Evolutionary conservation across 2,888 invertebrate genomes (phyloP).

Genomic region (Hypsopygia costalis): DNA sequence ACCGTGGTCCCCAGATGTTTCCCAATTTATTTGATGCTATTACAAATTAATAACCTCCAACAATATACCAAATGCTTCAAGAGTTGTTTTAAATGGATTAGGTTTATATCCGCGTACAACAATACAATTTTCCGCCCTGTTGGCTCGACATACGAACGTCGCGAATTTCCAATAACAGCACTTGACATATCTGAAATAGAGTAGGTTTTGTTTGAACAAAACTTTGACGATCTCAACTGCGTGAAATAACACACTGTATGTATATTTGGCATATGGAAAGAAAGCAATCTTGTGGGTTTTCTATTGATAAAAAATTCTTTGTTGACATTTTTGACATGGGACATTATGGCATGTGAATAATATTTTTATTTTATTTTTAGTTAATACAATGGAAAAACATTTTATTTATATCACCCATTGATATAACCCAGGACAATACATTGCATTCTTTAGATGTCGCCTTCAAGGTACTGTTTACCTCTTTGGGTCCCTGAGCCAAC

Average conservation of each 20-base stretch:
- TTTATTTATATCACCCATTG: too few species aligned
- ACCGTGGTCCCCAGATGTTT: too few species aligned
- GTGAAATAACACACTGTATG: slow-evolving; percentile 7
- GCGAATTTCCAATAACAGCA: slow-evolving; percentile 17
- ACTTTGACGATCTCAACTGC: slow-evolving; percentile 5
- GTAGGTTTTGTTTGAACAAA: slow-evolving; percentile 9
- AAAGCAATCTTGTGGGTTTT: slow-evolving; percentile 7
- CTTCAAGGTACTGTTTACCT: too few species aligned
- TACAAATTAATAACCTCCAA: neutral
- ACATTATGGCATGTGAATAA: too few species aligned
- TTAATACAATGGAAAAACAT: too few species aligned
- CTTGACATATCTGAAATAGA: slow-evolving; percentile 2
- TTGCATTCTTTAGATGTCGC: too few species aligned
- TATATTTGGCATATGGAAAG: slow-evolving; percentile 5
- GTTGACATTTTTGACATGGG: too few species aligned
- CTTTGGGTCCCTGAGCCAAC: too few species aligned
- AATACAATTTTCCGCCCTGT: slow-evolving; percentile 20
- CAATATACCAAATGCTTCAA: neutral
- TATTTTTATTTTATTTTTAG: too few species aligned
- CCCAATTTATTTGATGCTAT: neutral
- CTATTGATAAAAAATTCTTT: slow-evolving; percentile 1
- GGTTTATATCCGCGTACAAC: slow-evolving; percentile 15
- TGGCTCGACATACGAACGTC: slow-evolving; percentile 14
- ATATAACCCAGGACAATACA: too few species aligned
- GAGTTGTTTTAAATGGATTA: slow-evolving; percentile 19